Evolutionary conservation across 2,797 vertebrate species (phyloP).

Genomic region (Coregonus suidteri): DNA sequence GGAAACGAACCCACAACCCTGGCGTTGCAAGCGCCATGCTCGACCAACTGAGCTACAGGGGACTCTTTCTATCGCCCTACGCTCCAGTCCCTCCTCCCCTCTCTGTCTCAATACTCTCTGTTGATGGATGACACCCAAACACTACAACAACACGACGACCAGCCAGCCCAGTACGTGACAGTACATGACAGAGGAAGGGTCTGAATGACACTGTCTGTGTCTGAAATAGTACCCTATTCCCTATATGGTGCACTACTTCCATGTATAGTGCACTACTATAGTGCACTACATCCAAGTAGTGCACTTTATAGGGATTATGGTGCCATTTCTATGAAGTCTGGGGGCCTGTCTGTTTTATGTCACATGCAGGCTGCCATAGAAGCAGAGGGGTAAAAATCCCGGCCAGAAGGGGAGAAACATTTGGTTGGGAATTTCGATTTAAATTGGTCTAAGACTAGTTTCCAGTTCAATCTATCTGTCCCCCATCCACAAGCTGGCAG

Average conservation of each 20-base stretch:
- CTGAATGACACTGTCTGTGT: neutral
- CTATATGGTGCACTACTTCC: too few relatives aligned
- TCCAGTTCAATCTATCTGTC: conserved; percentile 49
- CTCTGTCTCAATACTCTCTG: neutral
- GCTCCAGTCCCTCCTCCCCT: conserved; percentile 11
- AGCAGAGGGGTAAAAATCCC: conserved; percentile 42
- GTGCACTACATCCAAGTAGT: too few relatives aligned
- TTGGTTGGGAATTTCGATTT: conserved; percentile 63
- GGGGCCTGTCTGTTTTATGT: neutral
- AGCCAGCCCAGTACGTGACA: neutral
- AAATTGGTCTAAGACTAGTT: conserved; percentile 51
- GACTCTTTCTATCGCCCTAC: conserved; percentile 6
- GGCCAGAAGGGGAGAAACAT: conserved; percentile 45
- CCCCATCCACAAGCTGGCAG: conserved; percentile 48
- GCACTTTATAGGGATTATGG: too few relatives aligned
- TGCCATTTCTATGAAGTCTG: neutral
- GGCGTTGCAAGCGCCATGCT: too few relatives aligned
- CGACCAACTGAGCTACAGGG: too few relatives aligned
- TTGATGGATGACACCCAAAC: neutral
- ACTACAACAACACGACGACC: neutral
- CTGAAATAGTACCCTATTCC: neutral
- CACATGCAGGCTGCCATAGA: neutral
- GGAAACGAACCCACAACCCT: too few relatives aligned
- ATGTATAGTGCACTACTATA: too few relatives aligned
- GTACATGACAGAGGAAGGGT: neutral